Percentiles rank a stretch among this genome's conserved stretches.
Evolutionary conservation across 2,888 invertebrate genomes (phyloP).

Genomic region (Bellardia pandia): DNA sequence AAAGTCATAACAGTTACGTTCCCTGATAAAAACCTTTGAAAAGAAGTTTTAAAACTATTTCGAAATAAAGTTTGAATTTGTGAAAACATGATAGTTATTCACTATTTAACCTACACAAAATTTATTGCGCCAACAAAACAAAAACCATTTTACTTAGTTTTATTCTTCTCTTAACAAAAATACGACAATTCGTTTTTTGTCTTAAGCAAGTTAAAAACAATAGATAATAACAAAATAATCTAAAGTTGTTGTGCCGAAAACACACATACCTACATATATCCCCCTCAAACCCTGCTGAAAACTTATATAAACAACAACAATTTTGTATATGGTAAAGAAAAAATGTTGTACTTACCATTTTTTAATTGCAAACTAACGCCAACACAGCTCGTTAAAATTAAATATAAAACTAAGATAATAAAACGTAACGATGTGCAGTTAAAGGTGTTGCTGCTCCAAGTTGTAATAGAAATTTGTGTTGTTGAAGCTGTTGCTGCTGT

Average conservation of each 20-base stretch:
- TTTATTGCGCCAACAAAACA: not conserved
- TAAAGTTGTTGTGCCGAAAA: conserved; percentile 32
- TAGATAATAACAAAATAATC: conserved; percentile 59
- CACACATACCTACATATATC: not conserved
- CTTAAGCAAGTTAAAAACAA: conserved; percentile 16
- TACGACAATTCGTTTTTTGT: not conserved
- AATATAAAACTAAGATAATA: conserved; percentile 72
- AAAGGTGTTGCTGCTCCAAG: conserved; percentile 53
- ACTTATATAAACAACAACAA: conserved; percentile 12
- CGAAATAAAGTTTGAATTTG: too few relatives aligned
- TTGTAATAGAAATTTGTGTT: conserved; percentile 38
- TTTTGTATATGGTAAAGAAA: not conserved
- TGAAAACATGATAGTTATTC: too few relatives aligned
- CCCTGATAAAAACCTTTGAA: too few relatives aligned
- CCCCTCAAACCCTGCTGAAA: not conserved
- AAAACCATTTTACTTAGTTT: not conserved
- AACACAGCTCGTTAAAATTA: conserved; percentile 75
- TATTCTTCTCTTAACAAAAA: not conserved
- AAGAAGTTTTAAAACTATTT: too few relatives aligned
- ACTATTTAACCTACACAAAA: too few relatives aligned
- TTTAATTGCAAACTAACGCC: conserved; percentile 75
- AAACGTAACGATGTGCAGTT: conserved; percentile 70
- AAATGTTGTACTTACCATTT: conserved; percentile 75
- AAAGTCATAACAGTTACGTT: too few relatives aligned
- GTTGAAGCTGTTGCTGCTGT: conserved; percentile 30